A percentile compares a stretch with the other conserved stretches of the same genome.
phyloP scores from a whole-genome alignment of 1,140 invertebrate genomes.

The Apis florea region DNA sequence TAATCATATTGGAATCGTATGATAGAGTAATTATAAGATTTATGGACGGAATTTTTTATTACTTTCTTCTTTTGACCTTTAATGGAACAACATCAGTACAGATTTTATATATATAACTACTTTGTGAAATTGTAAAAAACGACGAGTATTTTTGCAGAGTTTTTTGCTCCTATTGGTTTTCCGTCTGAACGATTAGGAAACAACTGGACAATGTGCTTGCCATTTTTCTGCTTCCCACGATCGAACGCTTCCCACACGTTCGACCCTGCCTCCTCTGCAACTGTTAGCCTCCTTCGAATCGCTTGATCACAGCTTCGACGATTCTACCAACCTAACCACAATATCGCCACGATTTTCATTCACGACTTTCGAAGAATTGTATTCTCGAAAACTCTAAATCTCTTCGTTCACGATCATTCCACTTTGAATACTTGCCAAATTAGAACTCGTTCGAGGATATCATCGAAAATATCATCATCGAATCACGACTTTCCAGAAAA shows the following conservation, averaged over 20 bases:
- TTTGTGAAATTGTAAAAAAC: constrained; percentile 23
- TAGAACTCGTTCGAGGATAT: background rate
- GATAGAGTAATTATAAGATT: too few relatives aligned
- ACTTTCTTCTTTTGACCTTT: background rate
- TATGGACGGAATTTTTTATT: background rate
- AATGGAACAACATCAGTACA: background rate
- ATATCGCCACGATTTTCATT: background rate
- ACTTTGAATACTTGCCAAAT: background rate
- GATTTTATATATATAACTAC: background rate
- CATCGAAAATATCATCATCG: background rate
- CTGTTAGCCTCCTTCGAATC: background rate
- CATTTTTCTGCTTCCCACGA: constrained; percentile 38
- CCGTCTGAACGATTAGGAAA: constrained; percentile 22
- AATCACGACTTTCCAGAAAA: background rate
- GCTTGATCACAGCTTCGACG: background rate
- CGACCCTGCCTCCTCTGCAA: constrained; percentile 21
- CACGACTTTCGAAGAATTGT: background rate
- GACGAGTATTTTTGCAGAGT: constrained; percentile 5
- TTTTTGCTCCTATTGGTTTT: background rate
- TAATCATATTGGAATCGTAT: too few relatives aligned
- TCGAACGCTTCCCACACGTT: constrained; percentile 7
- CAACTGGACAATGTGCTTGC: constrained; percentile 28
- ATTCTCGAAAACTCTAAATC: background rate
- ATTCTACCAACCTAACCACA: background rate
- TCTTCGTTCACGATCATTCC: background rate